phyloP scores from a whole-genome alignment of 2,888 invertebrate species.

The Fragum sueziense region DNA sequence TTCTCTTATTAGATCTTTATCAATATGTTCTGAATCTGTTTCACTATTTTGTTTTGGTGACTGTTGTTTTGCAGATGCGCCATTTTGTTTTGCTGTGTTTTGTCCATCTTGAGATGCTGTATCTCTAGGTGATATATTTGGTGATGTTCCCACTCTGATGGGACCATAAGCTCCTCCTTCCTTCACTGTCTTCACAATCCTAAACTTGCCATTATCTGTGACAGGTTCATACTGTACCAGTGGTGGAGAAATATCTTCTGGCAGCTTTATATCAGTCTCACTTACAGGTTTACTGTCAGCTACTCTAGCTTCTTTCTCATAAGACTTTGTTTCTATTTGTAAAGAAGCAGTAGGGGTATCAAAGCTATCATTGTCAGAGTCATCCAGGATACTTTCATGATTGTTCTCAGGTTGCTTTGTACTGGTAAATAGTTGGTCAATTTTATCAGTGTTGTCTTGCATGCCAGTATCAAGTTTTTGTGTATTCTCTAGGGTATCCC shows the following conservation, averaged over 20 bases:
- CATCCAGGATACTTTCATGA: neutral
- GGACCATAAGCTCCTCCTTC: slow-evolving; percentile 37
- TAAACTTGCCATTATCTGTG: slow-evolving; percentile 58
- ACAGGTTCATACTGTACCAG: slow-evolving; percentile 55
- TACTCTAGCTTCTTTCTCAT: neutral
- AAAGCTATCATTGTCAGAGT: slow-evolving; percentile 1
- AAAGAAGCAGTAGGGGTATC: neutral
- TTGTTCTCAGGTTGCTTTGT: neutral
- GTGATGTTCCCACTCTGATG: slow-evolving; percentile 46
- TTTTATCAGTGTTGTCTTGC: neutral
- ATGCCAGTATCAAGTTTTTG: neutral
- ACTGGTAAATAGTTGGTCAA: neutral
- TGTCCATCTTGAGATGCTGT: slow-evolving; percentile 18
- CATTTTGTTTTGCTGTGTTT: neutral
- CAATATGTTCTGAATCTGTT: neutral
- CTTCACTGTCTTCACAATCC: slow-evolving; percentile 54
- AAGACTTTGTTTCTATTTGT: neutral
- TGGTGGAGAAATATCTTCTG: slow-evolving; percentile 43
- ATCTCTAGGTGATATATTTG: slow-evolving; percentile 47
- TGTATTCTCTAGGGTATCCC: neutral
- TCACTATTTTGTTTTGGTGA: neutral
- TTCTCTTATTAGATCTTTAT: slow-evolving; percentile 14
- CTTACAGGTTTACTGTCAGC: neutral
- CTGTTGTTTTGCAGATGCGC: neutral
- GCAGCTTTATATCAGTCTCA: neutral